Base-by-base conservation (phyloP, 2,888 invertebrate genomes). In the Cheilosia vernalis region DNA sequence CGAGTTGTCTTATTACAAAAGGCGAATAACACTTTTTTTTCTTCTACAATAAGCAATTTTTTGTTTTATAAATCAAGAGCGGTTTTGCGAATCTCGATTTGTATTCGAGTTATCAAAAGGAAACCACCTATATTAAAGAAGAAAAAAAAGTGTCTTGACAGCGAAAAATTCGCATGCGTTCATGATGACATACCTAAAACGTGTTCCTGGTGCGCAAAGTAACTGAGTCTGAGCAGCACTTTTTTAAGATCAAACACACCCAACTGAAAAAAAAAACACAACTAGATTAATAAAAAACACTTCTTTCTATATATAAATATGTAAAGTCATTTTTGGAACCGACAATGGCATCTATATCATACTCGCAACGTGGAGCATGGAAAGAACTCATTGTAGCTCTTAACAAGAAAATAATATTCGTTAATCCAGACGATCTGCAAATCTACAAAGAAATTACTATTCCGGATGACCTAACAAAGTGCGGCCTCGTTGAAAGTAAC, bases 391-490 rank as follows among this genome's bases (percentile, higher is more conserved):
- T 91, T 49, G 87, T 91, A 66, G 90, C 89, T 2, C 88, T 90
- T 0, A 88, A 89, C 42, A 90, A 88, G 53, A 89, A 87, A 61
- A 88, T 90, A 33, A 88, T 91, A 44, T 91, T 91, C 77, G 88
- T 91, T 2, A 91, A 91, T 87, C 91, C 91, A 7, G 87, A 89
- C 76, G 91, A 91, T 81, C 87, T 91, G 86, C 91, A 91, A 89
- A 90, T 91, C 33, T 91, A 89, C 40, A 91, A 91, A 79, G 90
- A 91, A 21, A 88, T 91, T n/a, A 80, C 86, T 15, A 55, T 91
- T 27, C 89, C 91, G 3, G 86, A 88, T 0, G 91, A 91, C 77
- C 79, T 91, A 15, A 87, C 82, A 40, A 87, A 88, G 60, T 89
- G 88, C 84, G 90, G 89, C 1, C 67, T 90, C 9, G 58, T 66